phyloP scores from a whole-genome alignment of 2,888 invertebrate genomes.

The Acronicta psi region DNA sequence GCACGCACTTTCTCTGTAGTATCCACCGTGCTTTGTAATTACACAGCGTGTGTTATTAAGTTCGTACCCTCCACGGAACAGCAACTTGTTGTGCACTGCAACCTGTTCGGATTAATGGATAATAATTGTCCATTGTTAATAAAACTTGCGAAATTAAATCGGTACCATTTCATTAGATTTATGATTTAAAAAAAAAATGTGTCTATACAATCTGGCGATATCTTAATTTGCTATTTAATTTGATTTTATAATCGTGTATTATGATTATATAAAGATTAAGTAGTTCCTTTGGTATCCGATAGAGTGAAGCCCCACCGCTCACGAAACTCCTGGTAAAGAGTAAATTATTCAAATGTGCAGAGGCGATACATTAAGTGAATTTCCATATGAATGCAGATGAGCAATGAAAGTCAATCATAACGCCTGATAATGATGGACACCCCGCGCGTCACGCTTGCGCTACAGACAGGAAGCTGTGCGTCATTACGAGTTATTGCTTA shows the following conservation, averaged over 20 bases:
- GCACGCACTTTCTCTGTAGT: conserved; percentile 13
- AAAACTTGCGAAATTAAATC: not conserved
- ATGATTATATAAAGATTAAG: too few species aligned
- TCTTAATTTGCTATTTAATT: too few species aligned
- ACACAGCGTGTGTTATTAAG: conserved; percentile 21
- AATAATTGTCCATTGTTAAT: conserved; percentile 5
- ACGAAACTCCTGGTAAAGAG: too few species aligned
- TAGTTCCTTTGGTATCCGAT: too few species aligned
- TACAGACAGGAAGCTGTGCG: conserved; percentile 31
- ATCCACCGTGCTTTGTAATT: conserved; percentile 8
- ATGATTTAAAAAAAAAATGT: too few species aligned
- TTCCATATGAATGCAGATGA: conserved; percentile 23
- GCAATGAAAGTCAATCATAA: conserved; percentile 24
- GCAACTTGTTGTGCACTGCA: not conserved
- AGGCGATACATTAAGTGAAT: conserved; percentile 24
- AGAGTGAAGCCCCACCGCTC: too few species aligned
- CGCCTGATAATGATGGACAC: conserved; percentile 27
- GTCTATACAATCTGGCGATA: too few species aligned
- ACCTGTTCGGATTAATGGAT: conserved; percentile 6
- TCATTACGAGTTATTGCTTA: conserved; percentile 34
- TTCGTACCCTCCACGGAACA: conserved; percentile 6
- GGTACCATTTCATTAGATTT: too few species aligned
- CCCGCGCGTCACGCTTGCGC: not conserved
- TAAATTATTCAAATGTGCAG: too few species aligned
- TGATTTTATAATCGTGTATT: too few species aligned